Evolutionary conservation across 2,797 vertebrate genomes (phyloP).

Genomic region (Parotocinclus haroldoi): DNA sequence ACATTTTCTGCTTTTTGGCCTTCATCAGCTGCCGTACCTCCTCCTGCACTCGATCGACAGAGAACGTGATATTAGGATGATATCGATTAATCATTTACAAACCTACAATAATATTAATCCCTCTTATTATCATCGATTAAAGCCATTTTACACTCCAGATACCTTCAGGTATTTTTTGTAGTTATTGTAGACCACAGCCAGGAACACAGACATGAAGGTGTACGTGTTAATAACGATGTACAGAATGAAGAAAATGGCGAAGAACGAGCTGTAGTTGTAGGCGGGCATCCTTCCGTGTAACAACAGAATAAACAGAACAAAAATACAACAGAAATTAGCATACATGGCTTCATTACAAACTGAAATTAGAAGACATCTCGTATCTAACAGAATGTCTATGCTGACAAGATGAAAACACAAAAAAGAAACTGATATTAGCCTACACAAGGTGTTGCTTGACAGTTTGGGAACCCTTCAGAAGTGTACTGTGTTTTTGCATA

Average conservation of each 20-base stretch:
- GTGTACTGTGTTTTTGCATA: too few relatives aligned
- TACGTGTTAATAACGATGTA: slow-evolving; percentile 91
- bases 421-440: too few relatives aligned
- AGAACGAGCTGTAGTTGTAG: slow-evolving; percentile 79
- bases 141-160: slow-evolving; percentile 12
- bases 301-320: background rate
- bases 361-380: too few relatives aligned
- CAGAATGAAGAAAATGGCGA: slow-evolving; percentile 84
- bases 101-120: background rate
- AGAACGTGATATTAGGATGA: background rate
- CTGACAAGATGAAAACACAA: too few relatives aligned
- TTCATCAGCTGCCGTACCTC: slow-evolving; percentile 87
- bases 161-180: slow-evolving; percentile 95
- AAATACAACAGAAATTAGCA: background rate
- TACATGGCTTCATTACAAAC: too few relatives aligned
- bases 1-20: slow-evolving; percentile 87
- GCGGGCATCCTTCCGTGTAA: slow-evolving; percentile 85
- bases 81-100: too few relatives aligned
- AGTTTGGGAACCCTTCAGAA: too few relatives aligned
- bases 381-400: too few relatives aligned
- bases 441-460: too few relatives aligned
- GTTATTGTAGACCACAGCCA: slow-evolving; percentile 95
- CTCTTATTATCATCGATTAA: too few relatives aligned
- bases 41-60: slow-evolving; percentile 67
- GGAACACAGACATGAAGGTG: slow-evolving; percentile 94